Base-by-base conservation (phyloP, 2,113 vertebrate species). In the Tamias sibiricus region DNA sequence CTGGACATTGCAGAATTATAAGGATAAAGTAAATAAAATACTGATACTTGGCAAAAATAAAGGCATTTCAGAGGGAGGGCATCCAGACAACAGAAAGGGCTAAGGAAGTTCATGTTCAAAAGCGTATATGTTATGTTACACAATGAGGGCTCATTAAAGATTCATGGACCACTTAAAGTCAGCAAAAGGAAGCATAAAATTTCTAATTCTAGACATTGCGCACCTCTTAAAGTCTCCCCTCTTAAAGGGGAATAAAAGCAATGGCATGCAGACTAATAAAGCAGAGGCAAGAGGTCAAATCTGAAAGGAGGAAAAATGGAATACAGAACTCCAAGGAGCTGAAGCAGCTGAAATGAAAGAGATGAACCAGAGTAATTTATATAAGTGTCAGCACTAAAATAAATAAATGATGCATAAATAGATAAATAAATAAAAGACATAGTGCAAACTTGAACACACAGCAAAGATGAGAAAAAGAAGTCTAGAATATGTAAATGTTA, bases 151-250 rank as follows among this genome's bases (percentile, higher is more conserved):
- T 64, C n/a, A 66, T 72, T 42, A 72, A 52, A 85, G 17, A 81
- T 84, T 69, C 59, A n/a, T 82, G n/a, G 24, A 22, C 47, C 82
- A 64, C 47, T 95, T 54, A 68, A 69, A 76, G 20, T 57, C 40
- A 71, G 14, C 35, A 81, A 81, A 95, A 71, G 3, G 6, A 75
- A 52, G 44, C 49, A 0, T 52, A 82, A 77, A 26, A 47, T 77
- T 87, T 86, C 77, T 6, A 92, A 44, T 80, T 95, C 19, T 71
- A 62, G 28, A 62, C n/a, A 44, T 59, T 80, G 6, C 59, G 86
- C 54, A 85, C 82, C 68, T 83, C 57, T 84, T 86, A 92, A 59
- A n/a, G n/a, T n/a, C n/a, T n/a, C n/a, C n/a, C n/a, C n/a, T n/a
- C n/a, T n/a, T n/a, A n/a, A n/a, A n/a, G 2, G 44, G 35, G 37